A percentile compares a stretch with the other conserved stretches of the same genome.
Evolutionary conservation across 2,888 invertebrate species (phyloP).

Genomic region (Sphaerophoria rueppellii): DNA sequence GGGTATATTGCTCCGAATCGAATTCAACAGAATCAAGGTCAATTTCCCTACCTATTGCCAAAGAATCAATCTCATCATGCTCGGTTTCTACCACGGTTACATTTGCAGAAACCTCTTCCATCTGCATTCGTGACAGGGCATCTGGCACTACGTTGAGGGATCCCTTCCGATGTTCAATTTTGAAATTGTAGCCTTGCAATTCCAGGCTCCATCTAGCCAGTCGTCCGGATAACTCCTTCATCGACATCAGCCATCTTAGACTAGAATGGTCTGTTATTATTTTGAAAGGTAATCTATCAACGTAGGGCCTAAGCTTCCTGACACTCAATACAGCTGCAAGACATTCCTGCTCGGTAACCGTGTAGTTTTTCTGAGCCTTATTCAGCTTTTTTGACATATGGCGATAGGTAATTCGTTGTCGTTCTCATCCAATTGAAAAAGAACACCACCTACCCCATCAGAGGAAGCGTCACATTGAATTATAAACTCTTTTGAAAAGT

Average conservation of each 20-base stretch:
- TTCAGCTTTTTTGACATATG: neutral
- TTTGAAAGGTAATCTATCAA: neutral
- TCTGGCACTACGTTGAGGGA: neutral
- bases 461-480: neutral
- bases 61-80: too few relatives aligned
- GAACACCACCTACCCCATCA: too few relatives aligned
- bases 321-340: neutral
- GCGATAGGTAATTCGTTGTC: neutral
- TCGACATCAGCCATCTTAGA: neutral
- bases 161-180: too few relatives aligned
- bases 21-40: neutral
- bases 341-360: too few relatives aligned
- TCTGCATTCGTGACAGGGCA: slow-evolving; percentile 6
- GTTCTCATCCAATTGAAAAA: too few relatives aligned
- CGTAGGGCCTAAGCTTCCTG: slow-evolving; percentile 2
- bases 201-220: neutral
- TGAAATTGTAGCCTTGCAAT: too few relatives aligned
- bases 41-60: neutral
- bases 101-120: neutral
- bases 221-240: neutral
- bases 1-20: neutral
- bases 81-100: neutral
- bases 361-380: too few relatives aligned
- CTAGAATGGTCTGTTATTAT: slow-evolving; percentile 1
- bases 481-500: neutral